Evolutionary conservation across 2,888 invertebrate genomes (phyloP).

Genomic region (Oeneis ivallda): DNA sequence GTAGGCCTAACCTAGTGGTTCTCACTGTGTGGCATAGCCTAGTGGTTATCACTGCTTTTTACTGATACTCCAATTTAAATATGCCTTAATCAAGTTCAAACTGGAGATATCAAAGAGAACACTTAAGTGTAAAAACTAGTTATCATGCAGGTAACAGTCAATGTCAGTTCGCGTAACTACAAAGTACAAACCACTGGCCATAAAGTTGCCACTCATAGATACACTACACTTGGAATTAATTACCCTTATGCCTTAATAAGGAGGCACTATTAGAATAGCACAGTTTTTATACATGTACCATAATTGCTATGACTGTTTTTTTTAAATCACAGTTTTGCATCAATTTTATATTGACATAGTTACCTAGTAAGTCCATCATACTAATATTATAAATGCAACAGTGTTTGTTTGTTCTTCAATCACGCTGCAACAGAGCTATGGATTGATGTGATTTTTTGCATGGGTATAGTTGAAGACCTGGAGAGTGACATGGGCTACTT

Average conservation of each 20-base stretch:
- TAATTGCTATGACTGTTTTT: neutral
- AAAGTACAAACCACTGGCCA: slow-evolving; percentile 1
- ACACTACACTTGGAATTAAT: slow-evolving; percentile 9
- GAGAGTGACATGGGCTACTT: too few relatives aligned
- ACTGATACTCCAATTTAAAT: too few relatives aligned
- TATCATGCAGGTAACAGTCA: neutral
- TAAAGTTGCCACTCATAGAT: slow-evolving; percentile 8
- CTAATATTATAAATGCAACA: too few relatives aligned
- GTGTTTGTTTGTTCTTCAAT: too few relatives aligned
- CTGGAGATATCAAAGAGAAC: too few relatives aligned
- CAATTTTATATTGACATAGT: neutral
- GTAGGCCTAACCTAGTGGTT: too few relatives aligned
- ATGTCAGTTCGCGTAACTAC: slow-evolving; percentile 3
- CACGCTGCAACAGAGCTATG: too few relatives aligned
- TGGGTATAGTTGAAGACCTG: too few relatives aligned
- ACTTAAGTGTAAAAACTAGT: neutral
- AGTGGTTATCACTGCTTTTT: too few relatives aligned
- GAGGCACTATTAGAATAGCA: slow-evolving; percentile 7
- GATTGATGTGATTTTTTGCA: too few relatives aligned
- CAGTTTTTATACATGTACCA: neutral
- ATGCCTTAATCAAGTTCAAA: neutral
- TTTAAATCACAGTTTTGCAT: neutral
- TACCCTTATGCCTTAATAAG: slow-evolving; percentile 6
- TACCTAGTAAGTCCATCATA: too few relatives aligned
- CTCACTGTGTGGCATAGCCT: too few relatives aligned